Conservation (phyloP, 2,797 vertebrate species). For the Kryptolebias ocellatus region DNA sequence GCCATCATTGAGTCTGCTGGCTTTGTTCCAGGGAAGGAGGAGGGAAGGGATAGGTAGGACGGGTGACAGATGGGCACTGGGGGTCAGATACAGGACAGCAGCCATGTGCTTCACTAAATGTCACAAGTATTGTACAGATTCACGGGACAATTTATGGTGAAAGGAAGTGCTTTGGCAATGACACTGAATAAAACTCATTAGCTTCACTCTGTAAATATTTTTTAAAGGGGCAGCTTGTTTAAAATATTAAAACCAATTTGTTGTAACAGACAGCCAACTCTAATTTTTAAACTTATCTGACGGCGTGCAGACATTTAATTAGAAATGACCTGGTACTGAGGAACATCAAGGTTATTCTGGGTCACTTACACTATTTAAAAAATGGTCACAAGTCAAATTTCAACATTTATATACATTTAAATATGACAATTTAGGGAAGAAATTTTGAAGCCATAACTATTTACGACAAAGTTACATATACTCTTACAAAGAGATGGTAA, state of each 20-base stretch:
- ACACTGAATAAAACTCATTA: constrained; percentile 26
- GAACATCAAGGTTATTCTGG: too few species aligned
- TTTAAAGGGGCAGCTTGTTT: background rate
- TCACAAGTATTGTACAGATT: constrained; percentile 53
- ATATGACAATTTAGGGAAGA: too few species aligned
- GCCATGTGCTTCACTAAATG: constrained; percentile 58
- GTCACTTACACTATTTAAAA: too few species aligned
- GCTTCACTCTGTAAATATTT: constrained; percentile 3
- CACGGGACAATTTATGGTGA: constrained; percentile 49
- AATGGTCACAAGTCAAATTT: too few species aligned
- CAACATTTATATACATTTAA: too few species aligned
- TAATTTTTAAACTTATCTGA: too few species aligned
- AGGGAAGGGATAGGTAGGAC: constrained; percentile 47
- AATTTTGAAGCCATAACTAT: too few species aligned
- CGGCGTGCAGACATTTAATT: too few species aligned
- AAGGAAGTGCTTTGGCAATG: constrained; percentile 18
- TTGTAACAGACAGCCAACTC: too few species aligned
- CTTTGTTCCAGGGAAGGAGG: constrained; percentile 43
- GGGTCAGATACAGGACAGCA: constrained; percentile 63
- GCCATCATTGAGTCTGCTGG: constrained; percentile 43
- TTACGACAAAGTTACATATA: too few species aligned
- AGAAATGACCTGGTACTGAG: too few species aligned
- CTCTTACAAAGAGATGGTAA: too few species aligned
- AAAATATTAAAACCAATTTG: background rate
- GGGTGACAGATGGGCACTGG: constrained; percentile 58